Evolutionary conservation across 2,888 invertebrate genomes (phyloP), one percentile per base, ranked within the genome.

Genomic region (Eupithecia inturbata): DNA sequence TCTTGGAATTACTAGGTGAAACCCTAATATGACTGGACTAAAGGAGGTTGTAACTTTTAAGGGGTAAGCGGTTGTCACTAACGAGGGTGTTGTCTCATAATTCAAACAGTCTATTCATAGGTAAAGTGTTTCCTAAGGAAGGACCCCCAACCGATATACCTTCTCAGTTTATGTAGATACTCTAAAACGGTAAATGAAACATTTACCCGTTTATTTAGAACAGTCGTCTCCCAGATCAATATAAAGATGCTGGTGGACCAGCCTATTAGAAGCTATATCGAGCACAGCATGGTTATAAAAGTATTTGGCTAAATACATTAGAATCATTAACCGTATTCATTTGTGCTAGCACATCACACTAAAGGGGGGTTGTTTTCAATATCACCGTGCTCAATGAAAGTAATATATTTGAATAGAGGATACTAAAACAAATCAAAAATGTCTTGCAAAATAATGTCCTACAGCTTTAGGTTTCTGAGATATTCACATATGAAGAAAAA

Each of bases 81-180:
- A 57, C 57, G 26, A 57, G 26, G 22, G 26, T 57, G 57, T 14
- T 26, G 57, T 57, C 57, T 57, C 57, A 1, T 57, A 57, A 26
- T 57, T 57, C 57, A 57, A 57, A 57, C 22, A 53, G 53, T 53
- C 57, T 57, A 57, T 57, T 57, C 57, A 57, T 26, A 57, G 26
- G 12, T 53, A 53, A 53, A 12, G 53, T 53, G 53, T 26, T 26
- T 10, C 26, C 4, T 14, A 26, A 5, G 9, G 10, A 53, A 26
- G 26, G 57, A 57, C 1, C 22, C 26, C 57, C 14, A 12, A 26
- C 14, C 57, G 12, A 14, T 57, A 53, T 19, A 53, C 49, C 53
- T n/a, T n/a, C 49, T 49, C 10, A 60, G 45, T 45, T 45, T 19
- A 45, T 10, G 49, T 22, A 3, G 3, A 9, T 53, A 53, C n/a